Conservation (phyloP, 2,113 vertebrate species). For the Circaetus cinerascens region DNA sequence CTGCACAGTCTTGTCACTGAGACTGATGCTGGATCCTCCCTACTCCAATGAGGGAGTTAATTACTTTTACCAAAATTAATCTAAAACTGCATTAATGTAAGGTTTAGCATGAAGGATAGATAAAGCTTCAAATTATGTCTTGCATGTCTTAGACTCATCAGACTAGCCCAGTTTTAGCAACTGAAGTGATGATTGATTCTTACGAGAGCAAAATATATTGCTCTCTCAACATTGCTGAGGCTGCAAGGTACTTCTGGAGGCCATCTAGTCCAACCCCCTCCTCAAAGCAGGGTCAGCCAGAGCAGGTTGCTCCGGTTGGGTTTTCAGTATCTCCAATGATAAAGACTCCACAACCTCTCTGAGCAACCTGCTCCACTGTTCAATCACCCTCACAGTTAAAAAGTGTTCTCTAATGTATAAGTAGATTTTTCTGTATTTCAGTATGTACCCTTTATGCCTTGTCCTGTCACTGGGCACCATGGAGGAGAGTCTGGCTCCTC, state of each 20-base stretch:
- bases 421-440: not conserved
- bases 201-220: not conserved
- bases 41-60: not conserved
- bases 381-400: not conserved
- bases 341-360: not conserved
- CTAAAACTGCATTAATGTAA: not conserved
- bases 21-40: not conserved
- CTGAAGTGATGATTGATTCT: not conserved
- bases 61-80: not conserved
- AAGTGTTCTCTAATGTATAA: not conserved
- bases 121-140: not conserved
- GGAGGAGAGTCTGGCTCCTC: not conserved
- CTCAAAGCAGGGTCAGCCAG: not conserved
- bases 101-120: not conserved
- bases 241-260: not conserved
- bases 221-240: not conserved
- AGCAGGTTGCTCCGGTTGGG: not conserved
- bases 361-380: not conserved
- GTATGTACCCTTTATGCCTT: not conserved
- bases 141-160: not conserved
- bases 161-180: not conserved
- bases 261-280: fast-evolving
- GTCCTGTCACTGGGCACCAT: not conserved
- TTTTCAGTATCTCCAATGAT: not conserved
- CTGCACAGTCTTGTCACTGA: not conserved